Conservation (phyloP, 1,140 invertebrate genomes). For the Brachionus rotundiformis region DNA sequence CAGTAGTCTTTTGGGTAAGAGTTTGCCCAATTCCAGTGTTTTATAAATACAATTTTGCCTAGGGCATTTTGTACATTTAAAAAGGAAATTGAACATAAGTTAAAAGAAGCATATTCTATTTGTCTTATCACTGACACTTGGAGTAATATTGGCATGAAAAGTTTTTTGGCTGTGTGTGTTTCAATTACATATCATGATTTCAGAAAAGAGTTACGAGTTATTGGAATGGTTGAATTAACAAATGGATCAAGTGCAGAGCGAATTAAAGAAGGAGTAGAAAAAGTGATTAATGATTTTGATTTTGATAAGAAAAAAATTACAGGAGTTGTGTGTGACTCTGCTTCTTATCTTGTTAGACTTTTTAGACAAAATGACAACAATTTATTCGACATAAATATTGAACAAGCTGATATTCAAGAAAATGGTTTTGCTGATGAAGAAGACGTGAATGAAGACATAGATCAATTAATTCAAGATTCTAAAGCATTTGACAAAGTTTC, state of each 20-base stretch:
- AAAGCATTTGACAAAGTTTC: no score
- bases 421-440: background rate
- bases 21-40: background rate
- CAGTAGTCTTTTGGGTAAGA: background rate
- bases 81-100: constrained; percentile 11
- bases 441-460: background rate
- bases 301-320: background rate
- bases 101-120: background rate
- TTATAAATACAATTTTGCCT: background rate
- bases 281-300: background rate
- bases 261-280: background rate
- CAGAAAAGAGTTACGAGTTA: background rate
- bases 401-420: background rate
- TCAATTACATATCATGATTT: background rate
- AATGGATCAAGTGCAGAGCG: background rate
- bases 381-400: background rate
- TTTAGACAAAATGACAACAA: constrained; percentile 10
- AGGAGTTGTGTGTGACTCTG: background rate
- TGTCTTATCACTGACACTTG: background rate
- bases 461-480: background rate
- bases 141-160: background rate
- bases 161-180: background rate
- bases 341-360: background rate
- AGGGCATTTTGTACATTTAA: background rate
- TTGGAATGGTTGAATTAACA: background rate